Conservation (phyloP, 2,113 vertebrate genomes). For the Dipodomys spectabilis region DNA sequence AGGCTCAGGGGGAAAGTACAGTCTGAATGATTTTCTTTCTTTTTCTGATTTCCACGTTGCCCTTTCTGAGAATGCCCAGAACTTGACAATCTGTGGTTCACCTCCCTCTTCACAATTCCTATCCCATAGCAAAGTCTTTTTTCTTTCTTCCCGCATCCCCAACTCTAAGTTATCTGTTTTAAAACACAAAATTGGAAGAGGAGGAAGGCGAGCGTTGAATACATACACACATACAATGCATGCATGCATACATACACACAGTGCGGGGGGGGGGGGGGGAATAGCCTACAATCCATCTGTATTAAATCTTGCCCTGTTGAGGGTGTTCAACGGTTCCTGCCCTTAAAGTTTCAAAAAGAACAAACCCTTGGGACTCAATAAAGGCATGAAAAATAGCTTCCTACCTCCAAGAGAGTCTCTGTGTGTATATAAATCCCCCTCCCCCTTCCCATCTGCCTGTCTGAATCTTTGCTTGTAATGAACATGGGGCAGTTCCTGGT, state of each 20-base stretch:
- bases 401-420: not conserved
- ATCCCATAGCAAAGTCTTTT: not conserved
- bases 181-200: slow-evolving; percentile 37
- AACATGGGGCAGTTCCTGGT: not conserved
- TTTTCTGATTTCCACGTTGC: not conserved
- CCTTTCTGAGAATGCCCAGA: not conserved
- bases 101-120: not conserved
- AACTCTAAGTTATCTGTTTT: not conserved
- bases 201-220: not conserved
- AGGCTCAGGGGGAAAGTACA: not conserved
- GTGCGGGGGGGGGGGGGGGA: not conserved
- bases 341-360: not conserved
- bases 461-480: slow-evolving; percentile 18
- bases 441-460: not conserved
- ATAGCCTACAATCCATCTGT: not conserved
- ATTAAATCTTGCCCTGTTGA: not conserved
- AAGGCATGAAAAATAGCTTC: slow-evolving; percentile 16
- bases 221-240: slow-evolving; percentile 50
- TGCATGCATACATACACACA: not conserved
- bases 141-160: not conserved
- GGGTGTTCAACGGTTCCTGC: not conserved
- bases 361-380: not conserved
- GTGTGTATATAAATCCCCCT: not conserved
- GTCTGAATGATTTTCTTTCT: not conserved
- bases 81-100: not conserved